A percentile compares a stretch with the other conserved stretches of the same genome.
phyloP scores from a whole-genome alignment of 2,797 vertebrate genomes.

The Sus cebifrons region DNA sequence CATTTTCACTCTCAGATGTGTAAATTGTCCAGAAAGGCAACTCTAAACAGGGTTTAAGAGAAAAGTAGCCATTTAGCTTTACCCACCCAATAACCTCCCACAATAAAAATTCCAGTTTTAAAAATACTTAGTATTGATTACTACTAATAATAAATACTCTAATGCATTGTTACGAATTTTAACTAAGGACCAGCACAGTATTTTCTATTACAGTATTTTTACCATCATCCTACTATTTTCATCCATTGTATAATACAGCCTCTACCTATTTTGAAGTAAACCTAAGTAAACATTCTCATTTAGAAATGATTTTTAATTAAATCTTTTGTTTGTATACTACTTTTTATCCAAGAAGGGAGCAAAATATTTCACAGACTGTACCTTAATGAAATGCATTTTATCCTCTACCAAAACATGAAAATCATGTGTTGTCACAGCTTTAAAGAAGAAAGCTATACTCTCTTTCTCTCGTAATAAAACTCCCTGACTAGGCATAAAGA shows the following conservation, averaged over 20 bases:
- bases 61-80: conserved; percentile 50
- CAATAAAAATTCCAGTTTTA: conserved; percentile 49
- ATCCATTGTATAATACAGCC: not conserved
- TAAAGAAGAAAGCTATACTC: not conserved
- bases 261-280: conserved; percentile 69
- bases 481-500: conserved; percentile 7
- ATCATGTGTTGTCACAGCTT: conserved; percentile 27
- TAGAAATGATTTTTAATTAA: conserved; percentile 70
- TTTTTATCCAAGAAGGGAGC: conserved; percentile 49
- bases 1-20: not conserved
- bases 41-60: not conserved
- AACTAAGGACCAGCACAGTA: conserved; percentile 37
- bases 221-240: conserved; percentile 9
- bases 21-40: conserved; percentile 29
- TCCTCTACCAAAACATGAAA: conserved; percentile 67
- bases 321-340: conserved; percentile 43
- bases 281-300: conserved; percentile 48
- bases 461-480: conserved; percentile 60
- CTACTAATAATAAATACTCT: conserved; percentile 48
- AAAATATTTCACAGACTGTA: conserved; percentile 32
- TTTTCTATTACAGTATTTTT: conserved; percentile 55
- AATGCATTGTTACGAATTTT: conserved; percentile 48
- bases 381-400: conserved; percentile 49
- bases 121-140: conserved; percentile 54
- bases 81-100: conserved; percentile 26